Conservation (phyloP, 2,888 invertebrate genomes). For the Meandrusa payeni region DNA sequence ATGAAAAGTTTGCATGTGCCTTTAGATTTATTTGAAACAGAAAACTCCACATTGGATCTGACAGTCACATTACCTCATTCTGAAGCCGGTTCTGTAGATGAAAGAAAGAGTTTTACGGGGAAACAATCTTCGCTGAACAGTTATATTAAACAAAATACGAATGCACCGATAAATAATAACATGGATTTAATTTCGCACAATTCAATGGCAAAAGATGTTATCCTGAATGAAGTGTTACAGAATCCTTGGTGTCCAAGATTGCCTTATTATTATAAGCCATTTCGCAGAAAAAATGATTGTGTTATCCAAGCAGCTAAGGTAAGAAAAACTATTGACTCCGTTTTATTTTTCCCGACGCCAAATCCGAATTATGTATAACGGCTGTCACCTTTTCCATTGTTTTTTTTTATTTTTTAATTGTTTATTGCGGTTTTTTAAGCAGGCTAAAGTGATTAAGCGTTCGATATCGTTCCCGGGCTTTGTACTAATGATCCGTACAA, state of each 20-base stretch:
- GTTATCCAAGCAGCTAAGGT: conserved; percentile 1
- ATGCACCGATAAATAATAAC: too few relatives aligned
- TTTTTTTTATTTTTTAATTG: too few relatives aligned
- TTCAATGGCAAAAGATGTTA: conserved; percentile 39
- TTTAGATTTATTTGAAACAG: background rate
- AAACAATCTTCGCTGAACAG: background rate
- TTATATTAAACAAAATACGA: background rate
- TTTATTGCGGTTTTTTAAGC: too few relatives aligned
- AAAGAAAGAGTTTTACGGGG: background rate
- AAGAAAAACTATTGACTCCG: too few relatives aligned
- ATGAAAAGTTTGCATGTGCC: background rate
- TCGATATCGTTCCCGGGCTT: too few relatives aligned
- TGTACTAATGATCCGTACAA: too few relatives aligned
- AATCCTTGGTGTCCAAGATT: conserved; percentile 79
- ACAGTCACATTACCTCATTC: background rate
- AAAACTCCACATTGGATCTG: background rate
- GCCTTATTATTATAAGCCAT: conserved; percentile 55
- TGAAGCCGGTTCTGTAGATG: background rate
- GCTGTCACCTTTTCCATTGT: too few relatives aligned
- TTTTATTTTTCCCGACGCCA: too few relatives aligned
- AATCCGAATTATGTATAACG: too few relatives aligned
- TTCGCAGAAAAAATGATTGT: conserved; percentile 42
- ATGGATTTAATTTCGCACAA: background rate
- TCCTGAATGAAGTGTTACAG: conserved; percentile 77
- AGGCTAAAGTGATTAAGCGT: too few relatives aligned